Evolutionary conservation across 2,888 invertebrate species (phyloP).

Genomic region (Subacronicta megacephala): DNA sequence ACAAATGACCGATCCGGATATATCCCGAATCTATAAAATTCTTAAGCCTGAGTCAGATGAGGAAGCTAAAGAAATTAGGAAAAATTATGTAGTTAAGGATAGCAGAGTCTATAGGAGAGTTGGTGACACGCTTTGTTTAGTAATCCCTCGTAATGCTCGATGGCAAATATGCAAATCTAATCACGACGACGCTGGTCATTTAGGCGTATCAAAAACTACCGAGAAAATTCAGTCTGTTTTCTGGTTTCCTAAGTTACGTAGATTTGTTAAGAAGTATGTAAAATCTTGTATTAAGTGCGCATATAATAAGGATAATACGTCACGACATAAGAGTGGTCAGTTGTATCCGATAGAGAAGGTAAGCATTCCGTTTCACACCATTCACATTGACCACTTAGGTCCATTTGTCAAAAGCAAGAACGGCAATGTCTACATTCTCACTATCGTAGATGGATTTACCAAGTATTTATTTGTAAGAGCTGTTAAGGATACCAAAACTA

Average conservation of each 20-base stretch:
- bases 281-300: slow-evolving; percentile 12
- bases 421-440: slow-evolving; percentile 8
- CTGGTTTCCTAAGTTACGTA: slow-evolving; percentile 14
- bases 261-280: slow-evolving; percentile 14
- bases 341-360: slow-evolving; percentile 5
- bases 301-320: slow-evolving; percentile 7
- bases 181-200: slow-evolving; percentile 26
- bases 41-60: slow-evolving; percentile 1
- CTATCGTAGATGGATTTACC: slow-evolving; percentile 11
- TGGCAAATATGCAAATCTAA: slow-evolving; percentile 12
- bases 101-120: slow-evolving; percentile 8
- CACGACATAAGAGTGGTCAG: not conserved
- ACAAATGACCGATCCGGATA: slow-evolving; percentile 12
- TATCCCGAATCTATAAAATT: slow-evolving; percentile 6
- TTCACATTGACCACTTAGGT: slow-evolving; percentile 11
- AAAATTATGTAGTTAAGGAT: slow-evolving; percentile 9
- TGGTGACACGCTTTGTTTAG: slow-evolving; percentile 2
- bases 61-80: not conserved
- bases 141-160: slow-evolving; percentile 10
- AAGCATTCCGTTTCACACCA: slow-evolving; percentile 1
- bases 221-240: slow-evolving; percentile 7
- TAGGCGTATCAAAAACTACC: slow-evolving; percentile 11
- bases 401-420: slow-evolving; percentile 10
- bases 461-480: slow-evolving; percentile 5
- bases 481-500: slow-evolving; percentile 2